Percentiles rank a stretch among this genome's conserved stretches.
phyloP scores from a whole-genome alignment of 2,113 vertebrate genomes.

The Chaetura pelagica region DNA sequence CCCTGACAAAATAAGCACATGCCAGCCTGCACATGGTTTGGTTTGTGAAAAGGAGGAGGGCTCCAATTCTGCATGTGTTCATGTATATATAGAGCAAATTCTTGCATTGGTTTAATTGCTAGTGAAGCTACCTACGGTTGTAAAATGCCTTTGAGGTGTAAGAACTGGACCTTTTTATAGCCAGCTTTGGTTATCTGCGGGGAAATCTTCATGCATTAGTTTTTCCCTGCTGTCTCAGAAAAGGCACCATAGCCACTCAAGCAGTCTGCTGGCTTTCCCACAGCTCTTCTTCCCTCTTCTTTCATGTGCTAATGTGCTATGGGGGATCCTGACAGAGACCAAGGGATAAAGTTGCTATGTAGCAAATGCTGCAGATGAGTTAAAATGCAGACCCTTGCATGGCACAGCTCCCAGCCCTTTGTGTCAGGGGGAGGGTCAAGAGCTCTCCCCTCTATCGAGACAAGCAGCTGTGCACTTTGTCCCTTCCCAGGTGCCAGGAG shows the following conservation, averaged over 20 bases:
- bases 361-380: neutral
- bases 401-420: neutral
- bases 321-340: neutral
- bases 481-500: accelerated
- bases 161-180: neutral
- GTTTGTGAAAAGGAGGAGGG: neutral
- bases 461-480: accelerated
- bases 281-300: neutral
- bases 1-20: neutral
- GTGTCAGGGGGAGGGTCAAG: neutral
- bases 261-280: neutral
- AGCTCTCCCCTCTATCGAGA: neutral
- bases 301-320: neutral
- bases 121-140: neutral
- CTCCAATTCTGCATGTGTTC: neutral
- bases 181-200: conserved; percentile 3
- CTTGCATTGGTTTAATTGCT: neutral
- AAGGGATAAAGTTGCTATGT: neutral
- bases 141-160: neutral
- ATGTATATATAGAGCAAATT: neutral
- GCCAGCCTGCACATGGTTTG: neutral
- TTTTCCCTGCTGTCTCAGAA: neutral
- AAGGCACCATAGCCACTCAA: neutral
- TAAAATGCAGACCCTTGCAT: neutral
- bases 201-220: neutral